Base-by-base conservation (phyloP, 2,797 vertebrate species). In the Spinibarbus caldwelli region DNA sequence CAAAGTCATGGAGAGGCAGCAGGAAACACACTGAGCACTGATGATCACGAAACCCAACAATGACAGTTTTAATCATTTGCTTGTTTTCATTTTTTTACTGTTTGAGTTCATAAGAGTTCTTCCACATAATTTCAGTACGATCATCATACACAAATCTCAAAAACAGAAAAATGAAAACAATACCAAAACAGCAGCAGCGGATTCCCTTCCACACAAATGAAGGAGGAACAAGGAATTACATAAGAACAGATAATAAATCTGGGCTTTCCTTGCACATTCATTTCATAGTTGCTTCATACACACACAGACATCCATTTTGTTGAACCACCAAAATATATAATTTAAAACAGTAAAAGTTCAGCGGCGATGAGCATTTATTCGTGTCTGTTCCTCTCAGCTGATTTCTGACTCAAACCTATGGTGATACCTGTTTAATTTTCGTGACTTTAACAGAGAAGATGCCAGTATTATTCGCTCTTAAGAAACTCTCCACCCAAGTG, bases 271-370 rank as follows among this genome's bases (percentile, higher is more conserved):
- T 41, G 3, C 36, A 41, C 34, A 70, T 41, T 41, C 36, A 23
- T 23, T 38, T 2, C 19, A 68, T 38, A 67, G 17, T 68, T 21
- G 19, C 9, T 36, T 38, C 8, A 68, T 17, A 66, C 64, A 26
- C 12, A 26, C 5, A 59, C n/a, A 59, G 1, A 59, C 4, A 59
- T 26, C 3, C 26, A 29, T 62, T 67, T 67, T 34, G 67, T 70
- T 70, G 11, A 41, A 23, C 36, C 41, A 36, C 67, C 87, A 77
- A 80, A 76, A n/a, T n/a, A n/a, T n/a, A 49, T 78, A 66, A 83
- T 38, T 12, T 47, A 8, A 75, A 71, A 84, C 52, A 89, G 47
- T 59, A 41, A 49, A 49, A n/a, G 23, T 59, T 49, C 14, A n/a
- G 26, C 62, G 62, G 59, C 49, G 5, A 34, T 17, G 66, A 71